phyloP scores from a whole-genome alignment of 2,113 vertebrate genomes.

The Anhinga rufa region DNA sequence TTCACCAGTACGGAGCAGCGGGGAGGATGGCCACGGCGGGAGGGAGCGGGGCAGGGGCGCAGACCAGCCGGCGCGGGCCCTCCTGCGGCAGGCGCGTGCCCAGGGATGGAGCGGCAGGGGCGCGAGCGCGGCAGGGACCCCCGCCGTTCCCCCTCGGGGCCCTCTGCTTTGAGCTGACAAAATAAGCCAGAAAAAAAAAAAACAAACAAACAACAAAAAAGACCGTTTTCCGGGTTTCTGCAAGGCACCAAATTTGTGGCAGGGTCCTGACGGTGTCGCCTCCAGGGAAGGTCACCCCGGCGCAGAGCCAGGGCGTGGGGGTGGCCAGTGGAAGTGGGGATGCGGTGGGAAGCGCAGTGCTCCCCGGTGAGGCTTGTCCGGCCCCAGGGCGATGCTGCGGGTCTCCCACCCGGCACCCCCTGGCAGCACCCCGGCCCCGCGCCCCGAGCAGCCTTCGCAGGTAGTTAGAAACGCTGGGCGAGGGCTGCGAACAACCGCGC shows the following conservation, averaged over 20 bases:
- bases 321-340: no score
- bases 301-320: neutral
- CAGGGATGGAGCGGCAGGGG: neutral
- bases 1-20: neutral
- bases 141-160: neutral
- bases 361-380: neutral
- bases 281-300: neutral
- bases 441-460: neutral
- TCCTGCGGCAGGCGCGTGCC: rapidly evolving
- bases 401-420: no score
- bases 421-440: neutral
- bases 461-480: neutral
- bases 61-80: neutral
- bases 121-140: rapidly evolving
- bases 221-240: neutral
- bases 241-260: neutral
- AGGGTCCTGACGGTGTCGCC: rapidly evolving
- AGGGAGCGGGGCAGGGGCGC: neutral
- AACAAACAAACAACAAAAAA: no score
- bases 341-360: rapidly evolving
- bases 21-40: neutral
- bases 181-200: no score
- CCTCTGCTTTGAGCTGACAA: neutral
- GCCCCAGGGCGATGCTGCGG: rapidly evolving
- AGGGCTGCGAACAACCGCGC: neutral